Percentiles rank a stretch among this genome's conserved stretches.
These are phyloP conservation scores for Ichneumon xanthorius DNA, from an alignment of 2,888 invertebrate species.

Conservation along the genomic window DNA sequence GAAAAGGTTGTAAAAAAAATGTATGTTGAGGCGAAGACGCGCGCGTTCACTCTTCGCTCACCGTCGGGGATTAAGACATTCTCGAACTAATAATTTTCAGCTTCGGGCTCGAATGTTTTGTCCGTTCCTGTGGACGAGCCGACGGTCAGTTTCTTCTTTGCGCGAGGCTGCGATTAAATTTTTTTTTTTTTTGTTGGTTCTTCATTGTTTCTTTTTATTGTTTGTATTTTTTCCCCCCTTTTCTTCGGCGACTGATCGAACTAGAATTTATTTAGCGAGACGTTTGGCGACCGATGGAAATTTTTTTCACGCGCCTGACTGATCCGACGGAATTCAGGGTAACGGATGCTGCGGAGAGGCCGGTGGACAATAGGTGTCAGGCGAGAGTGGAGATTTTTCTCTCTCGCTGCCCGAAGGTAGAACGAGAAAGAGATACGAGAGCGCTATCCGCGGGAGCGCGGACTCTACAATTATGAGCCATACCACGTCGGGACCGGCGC, in stretches of 20 bases:
- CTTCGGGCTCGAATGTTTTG: constrained; percentile 78
- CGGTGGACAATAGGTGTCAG: constrained; percentile 80
- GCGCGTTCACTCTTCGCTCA: constrained; percentile 68
- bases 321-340: not conserved
- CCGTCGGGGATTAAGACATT: constrained; percentile 82
- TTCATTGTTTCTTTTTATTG: not conserved
- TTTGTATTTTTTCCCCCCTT: not conserved
- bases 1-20: constrained; percentile 71
- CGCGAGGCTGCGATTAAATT: not conserved
- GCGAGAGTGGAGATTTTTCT: constrained; percentile 69
- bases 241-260: not conserved
- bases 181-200: not conserved
- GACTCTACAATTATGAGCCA: constrained; percentile 84
- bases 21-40: constrained; percentile 77
- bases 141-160: constrained; percentile 27
- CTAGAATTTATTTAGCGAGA: not conserved
- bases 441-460: constrained; percentile 73
- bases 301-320: not conserved
- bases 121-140: constrained; percentile 68
- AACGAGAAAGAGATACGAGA: constrained; percentile 63
- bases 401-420: constrained; percentile 78
- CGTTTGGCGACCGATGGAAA: not conserved
- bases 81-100: constrained; percentile 83
- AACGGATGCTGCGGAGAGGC: not conserved
- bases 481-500: constrained; percentile 81